A percentile compares a stretch with the other conserved stretches of the same genome.
These are phyloP conservation scores for Synergus umbraculus DNA, from an alignment of 2,888 invertebrate species.

Conservation along the genomic window DNA sequence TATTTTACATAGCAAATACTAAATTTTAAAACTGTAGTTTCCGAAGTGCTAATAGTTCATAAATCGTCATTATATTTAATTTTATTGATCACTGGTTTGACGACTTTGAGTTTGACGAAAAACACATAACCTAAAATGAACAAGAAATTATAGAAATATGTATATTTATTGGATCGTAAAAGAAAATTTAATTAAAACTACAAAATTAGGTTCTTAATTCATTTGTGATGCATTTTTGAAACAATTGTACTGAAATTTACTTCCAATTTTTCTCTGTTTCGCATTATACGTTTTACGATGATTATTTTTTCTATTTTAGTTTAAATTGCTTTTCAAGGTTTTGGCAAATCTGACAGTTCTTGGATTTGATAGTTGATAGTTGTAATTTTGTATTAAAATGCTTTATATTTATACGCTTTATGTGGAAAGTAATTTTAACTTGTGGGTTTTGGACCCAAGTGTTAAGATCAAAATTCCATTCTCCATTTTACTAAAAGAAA, in stretches of 20 bases:
- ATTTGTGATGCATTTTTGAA: no score
- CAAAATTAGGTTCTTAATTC: no score
- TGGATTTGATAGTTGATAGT: not conserved
- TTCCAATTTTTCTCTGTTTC: not conserved
- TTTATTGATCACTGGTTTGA: not conserved
- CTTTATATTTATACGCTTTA: not conserved
- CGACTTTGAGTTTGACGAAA: no score
- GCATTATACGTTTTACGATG: no score
- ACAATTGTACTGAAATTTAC: no score
- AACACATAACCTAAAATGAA: not conserved
- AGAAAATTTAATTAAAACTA: no score
- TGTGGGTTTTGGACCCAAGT: not conserved
- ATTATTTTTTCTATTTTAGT: not conserved
- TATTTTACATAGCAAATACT: not conserved
- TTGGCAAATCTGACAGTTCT: not conserved
- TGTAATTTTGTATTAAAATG: not conserved
- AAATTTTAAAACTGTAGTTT: not conserved
- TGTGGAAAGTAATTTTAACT: not conserved
- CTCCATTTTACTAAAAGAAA: no score
- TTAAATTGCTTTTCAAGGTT: not conserved
- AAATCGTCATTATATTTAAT: not conserved
- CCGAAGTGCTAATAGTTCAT: not conserved
- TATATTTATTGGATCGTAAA: no score
- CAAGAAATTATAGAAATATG: no score
- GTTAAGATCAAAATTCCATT: no score